Conservation (phyloP, 2,797 vertebrate genomes). For the Aulostomus chinensis region DNA sequence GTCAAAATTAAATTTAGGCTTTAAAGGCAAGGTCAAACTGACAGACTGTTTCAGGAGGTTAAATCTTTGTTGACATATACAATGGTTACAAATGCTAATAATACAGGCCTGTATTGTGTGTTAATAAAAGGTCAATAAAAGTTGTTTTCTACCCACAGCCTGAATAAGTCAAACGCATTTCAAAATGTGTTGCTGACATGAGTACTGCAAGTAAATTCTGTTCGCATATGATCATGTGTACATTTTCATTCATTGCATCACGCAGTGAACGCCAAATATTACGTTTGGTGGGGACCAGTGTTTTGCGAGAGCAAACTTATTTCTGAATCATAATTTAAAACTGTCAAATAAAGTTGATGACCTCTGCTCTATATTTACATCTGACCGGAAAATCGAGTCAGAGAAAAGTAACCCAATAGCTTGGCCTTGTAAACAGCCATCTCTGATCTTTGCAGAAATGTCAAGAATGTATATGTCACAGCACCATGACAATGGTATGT, state of each 20-base stretch:
- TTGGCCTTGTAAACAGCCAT: constrained; percentile 39
- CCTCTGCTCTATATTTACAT: constrained; percentile 50
- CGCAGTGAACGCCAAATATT: too few species aligned
- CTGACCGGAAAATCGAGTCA: constrained; percentile 43
- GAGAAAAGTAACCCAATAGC: constrained; percentile 39
- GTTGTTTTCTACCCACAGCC: constrained; percentile 18
- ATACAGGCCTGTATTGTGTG: constrained; percentile 34
- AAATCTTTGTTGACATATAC: constrained; percentile 25
- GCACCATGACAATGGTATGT: constrained; percentile 45
- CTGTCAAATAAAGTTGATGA: too few species aligned
- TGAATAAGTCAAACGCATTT: too few species aligned
- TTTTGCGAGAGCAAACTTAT: not conserved
- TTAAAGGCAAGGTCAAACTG: not conserved
- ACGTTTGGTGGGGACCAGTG: too few species aligned
- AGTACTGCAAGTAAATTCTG: not conserved
- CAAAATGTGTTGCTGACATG: too few species aligned
- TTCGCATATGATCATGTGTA: not conserved
- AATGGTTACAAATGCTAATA: constrained; percentile 17
- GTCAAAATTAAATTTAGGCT: too few species aligned
- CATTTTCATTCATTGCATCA: not conserved
- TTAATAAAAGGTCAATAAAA: constrained; percentile 17
- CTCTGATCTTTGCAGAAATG: constrained; percentile 49
- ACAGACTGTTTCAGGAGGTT: not conserved
- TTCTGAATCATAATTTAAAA: not conserved
- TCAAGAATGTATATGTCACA: constrained; percentile 66